phyloP scores from a whole-genome alignment of 2,888 invertebrate species.

The Uropetala carovei region DNA sequence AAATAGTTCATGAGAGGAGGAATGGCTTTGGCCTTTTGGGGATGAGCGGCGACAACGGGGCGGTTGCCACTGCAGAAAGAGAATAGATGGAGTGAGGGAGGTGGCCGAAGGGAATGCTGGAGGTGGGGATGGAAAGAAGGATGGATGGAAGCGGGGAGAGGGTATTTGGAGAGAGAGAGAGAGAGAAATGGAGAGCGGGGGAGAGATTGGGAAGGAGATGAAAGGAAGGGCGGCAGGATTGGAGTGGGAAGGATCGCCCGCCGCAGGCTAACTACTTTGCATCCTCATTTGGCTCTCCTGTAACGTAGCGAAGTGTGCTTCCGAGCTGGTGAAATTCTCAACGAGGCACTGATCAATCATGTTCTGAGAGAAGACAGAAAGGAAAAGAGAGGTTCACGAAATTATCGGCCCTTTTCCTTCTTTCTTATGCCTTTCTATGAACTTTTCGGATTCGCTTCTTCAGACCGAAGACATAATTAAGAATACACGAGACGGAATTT shows the following conservation, averaged over 20 bases:
- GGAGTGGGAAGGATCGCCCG: not conserved
- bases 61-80: not conserved
- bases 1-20: not conserved
- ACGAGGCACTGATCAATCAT: conserved; percentile 23
- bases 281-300: not conserved
- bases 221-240: not conserved
- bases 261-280: not conserved
- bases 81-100: not conserved
- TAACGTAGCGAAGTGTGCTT: not conserved
- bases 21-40: not conserved
- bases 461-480: too few species aligned
- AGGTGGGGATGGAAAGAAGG: not conserved
- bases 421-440: not conserved
- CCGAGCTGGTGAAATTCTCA: not conserved
- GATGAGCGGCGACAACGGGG: not conserved
- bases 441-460: not conserved
- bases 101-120: not conserved
- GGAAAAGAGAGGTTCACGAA: not conserved
- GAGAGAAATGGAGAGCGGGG: not conserved
- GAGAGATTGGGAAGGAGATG: not conserved
- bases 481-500: too few species aligned
- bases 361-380: not conserved
- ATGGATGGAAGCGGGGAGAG: too few species aligned
- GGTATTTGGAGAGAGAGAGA: not conserved
- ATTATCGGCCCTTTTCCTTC: not conserved